A percentile compares a stretch with the other conserved stretches of the same genome.
phyloP scores from a whole-genome alignment of 2,888 invertebrate genomes.

The Corythucha ciliata region DNA sequence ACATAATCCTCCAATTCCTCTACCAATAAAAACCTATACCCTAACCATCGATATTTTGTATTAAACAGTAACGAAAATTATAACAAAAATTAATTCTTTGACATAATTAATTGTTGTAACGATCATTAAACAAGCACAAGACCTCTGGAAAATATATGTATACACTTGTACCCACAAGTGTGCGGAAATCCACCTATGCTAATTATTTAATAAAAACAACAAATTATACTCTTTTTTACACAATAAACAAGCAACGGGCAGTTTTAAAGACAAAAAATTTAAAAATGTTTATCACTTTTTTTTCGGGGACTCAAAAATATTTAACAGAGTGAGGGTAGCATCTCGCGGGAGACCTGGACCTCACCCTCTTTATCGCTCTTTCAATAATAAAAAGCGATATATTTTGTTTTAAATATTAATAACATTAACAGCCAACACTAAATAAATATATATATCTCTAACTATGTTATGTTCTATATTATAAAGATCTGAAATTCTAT shows the following conservation, averaged over 20 bases:
- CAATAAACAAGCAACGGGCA: conserved; percentile 2
- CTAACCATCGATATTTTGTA: no score
- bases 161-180: no score
- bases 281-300: no score
- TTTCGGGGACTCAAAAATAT: conserved; percentile 11
- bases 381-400: conserved; percentile 27
- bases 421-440: conserved; percentile 29
- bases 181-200: no score
- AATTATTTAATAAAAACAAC: not conserved
- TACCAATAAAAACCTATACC: no score
- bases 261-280: no score
- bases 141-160: no score
- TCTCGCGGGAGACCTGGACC: conserved; percentile 23
- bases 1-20: no score
- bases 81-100: no score
- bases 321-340: conserved; percentile 9
- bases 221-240: not conserved
- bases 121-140: no score
- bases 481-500: conserved; percentile 31
- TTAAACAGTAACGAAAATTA: no score
- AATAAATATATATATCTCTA: conserved; percentile 28
- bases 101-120: no score
- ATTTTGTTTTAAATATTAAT: conserved; percentile 24
- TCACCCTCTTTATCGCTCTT: conserved; percentile 28
- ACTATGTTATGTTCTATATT: conserved; percentile 4